Conservation (phyloP, 2,797 vertebrate species). For the Poliocrania exsul region DNA sequence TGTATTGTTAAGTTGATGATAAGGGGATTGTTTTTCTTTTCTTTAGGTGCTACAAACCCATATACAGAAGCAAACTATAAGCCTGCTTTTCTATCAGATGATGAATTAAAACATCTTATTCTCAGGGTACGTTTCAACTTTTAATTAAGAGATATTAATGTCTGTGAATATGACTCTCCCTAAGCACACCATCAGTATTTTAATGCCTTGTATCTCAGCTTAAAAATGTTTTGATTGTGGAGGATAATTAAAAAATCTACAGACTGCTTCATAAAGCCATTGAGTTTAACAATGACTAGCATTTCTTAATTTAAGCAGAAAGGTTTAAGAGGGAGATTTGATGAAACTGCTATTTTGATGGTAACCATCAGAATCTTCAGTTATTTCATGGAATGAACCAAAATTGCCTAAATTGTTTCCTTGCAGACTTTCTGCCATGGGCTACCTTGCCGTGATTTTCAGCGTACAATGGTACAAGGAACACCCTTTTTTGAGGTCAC, state of each 20-base stretch:
- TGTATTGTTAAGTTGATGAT: neutral
- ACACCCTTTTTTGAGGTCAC: neutral
- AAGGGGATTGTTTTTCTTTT: neutral
- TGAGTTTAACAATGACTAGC: neutral
- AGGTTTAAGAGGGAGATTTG: neutral
- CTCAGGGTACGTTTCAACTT: constrained; percentile 85
- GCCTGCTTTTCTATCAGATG: constrained; percentile 96
- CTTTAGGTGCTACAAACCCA: constrained; percentile 91
- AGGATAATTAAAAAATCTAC: neutral
- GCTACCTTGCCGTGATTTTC: neutral
- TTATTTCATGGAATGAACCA: neutral
- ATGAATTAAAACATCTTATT: constrained; percentile 98
- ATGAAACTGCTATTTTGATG: neutral
- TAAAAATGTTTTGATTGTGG: neutral
- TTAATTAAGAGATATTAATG: neutral
- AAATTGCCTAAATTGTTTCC: neutral
- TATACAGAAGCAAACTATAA: constrained; percentile 99
- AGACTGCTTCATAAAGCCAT: neutral
- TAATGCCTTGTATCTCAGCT: neutral
- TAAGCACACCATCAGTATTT: neutral
- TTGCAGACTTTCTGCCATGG: neutral
- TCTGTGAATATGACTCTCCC: neutral
- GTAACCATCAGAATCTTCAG: neutral
- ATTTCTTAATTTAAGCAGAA: neutral
- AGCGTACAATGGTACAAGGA: accelerated